These are phyloP conservation scores for Nannoperca australis DNA, from an alignment of 2,797 vertebrate genomes.

Conservation along the genomic window DNA sequence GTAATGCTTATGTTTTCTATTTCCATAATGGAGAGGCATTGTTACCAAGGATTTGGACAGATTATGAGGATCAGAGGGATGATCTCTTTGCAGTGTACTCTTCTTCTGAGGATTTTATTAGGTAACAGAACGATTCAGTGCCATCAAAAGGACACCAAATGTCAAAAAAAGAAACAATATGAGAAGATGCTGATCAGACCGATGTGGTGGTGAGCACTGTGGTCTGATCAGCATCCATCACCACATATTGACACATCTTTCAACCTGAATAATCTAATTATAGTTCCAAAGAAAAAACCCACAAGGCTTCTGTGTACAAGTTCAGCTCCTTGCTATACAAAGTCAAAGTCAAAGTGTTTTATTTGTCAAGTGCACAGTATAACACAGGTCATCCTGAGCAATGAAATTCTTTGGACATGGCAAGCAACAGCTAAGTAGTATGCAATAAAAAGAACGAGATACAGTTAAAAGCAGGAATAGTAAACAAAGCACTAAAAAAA, in stretches of 20 bases:
- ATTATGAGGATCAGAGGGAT: slow-evolving; percentile 74
- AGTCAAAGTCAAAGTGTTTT: no score
- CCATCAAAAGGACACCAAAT: slow-evolving; percentile 23
- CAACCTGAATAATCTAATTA: background rate
- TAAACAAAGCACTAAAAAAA: no score
- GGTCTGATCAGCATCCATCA: background rate
- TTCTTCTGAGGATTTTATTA: slow-evolving; percentile 49
- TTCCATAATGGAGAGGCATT: slow-evolving; percentile 62
- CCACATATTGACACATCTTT: background rate
- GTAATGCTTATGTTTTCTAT: slow-evolving; percentile 59
- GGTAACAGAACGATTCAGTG: slow-evolving; percentile 26
- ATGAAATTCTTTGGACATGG: no score
- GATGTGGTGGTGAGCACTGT: background rate
- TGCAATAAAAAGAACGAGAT: no score
- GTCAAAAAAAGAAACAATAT: background rate
- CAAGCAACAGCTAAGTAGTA: no score
- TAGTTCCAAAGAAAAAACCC: background rate
- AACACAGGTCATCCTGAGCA: no score
- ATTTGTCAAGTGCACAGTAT: no score
- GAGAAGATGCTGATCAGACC: background rate
- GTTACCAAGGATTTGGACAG: slow-evolving; percentile 65
- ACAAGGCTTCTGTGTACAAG: background rate
- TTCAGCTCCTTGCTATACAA: background rate
- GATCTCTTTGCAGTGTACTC: slow-evolving; percentile 60
- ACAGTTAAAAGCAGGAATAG: no score